Evolutionary conservation across 2,888 invertebrate genomes (phyloP), one percentile per base, ranked within the genome.

Genomic region (Endomychus coccineus): DNA sequence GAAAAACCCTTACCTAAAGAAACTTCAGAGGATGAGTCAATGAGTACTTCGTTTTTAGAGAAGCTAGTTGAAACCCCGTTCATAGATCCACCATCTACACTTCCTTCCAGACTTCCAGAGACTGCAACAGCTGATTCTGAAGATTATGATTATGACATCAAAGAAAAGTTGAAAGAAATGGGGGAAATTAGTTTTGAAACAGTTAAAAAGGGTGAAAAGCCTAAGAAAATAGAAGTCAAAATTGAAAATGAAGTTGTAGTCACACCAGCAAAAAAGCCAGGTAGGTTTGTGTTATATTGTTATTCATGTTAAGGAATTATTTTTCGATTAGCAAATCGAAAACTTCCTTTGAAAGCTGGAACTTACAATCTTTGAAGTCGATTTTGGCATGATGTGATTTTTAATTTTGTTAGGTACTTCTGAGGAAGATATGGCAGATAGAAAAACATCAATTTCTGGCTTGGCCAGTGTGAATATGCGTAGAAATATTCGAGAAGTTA

Each of bases 401-500:
- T 4, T 14, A 44, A 42, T 2, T 59, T 61, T 43, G 55, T 58
- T 32, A 56, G 58, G 55, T 33, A 37, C 40, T n/a, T 45, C 41
- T 16, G 55, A 51, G 6, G 56, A 56, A 23, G 60, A 60, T 27
- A 43, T 54, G 10, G 47, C 47, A 1, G 48, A 52, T 32, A 48
- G 38, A 11, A 58, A 27, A 63, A 45, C 2, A 52, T n/a, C n/a
- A n/a, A n/a, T n/a, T n/a, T n/a, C n/a, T n/a, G n/a, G n/a, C n/a
- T 50, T 7, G 56, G 56, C 32, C 66, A 63, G 23, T 66, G 67
- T 49, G 10, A 84, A 83, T 62, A 75, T 89, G 57, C 72, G 91
- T 23, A 76, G 86, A 43, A 91, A 91, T 58, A 91, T 91, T 50
- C 77, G 94, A 37, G 91, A 94, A 68, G 92, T 95, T 5, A 83